Conservation (phyloP, 2,113 vertebrate species). For the Corydoras maculifer region DNA sequence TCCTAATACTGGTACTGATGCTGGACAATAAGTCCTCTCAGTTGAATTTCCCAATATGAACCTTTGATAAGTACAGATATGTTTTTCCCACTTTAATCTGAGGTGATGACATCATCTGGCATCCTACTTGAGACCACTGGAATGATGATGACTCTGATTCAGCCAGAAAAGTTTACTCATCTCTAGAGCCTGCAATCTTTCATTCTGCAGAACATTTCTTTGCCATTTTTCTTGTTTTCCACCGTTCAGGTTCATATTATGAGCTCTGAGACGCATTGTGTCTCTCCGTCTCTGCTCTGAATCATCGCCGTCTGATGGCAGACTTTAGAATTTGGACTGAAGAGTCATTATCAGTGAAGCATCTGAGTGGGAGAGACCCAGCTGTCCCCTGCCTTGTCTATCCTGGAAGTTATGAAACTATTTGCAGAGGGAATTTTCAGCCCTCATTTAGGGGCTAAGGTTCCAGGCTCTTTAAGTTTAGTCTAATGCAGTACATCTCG, state of each 20-base stretch:
- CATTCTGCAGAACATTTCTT: not conserved
- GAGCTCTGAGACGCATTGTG: not conserved
- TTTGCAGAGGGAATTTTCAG: not conserved
- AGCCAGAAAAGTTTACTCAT: not conserved
- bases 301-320: conserved; percentile 3
- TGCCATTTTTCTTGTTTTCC: not conserved
- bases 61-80: no score
- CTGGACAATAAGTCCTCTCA: no score
- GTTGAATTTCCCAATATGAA: no score
- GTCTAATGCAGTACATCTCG: no score
- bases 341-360: conserved; percentile 1
- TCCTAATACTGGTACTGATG: no score
- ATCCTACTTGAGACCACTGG: not conserved
- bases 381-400: not conserved
- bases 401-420: not conserved
- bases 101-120: not conserved
- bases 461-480: no score
- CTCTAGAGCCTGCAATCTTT: no score
- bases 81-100: no score
- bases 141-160: not conserved
- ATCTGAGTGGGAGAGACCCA: conserved; percentile 8
- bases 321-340: not conserved
- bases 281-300: not conserved
- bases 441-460: not conserved
- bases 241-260: not conserved